Base-by-base conservation (phyloP, 2,797 vertebrate species). In the Pipistrellus kuhlii region DNA sequence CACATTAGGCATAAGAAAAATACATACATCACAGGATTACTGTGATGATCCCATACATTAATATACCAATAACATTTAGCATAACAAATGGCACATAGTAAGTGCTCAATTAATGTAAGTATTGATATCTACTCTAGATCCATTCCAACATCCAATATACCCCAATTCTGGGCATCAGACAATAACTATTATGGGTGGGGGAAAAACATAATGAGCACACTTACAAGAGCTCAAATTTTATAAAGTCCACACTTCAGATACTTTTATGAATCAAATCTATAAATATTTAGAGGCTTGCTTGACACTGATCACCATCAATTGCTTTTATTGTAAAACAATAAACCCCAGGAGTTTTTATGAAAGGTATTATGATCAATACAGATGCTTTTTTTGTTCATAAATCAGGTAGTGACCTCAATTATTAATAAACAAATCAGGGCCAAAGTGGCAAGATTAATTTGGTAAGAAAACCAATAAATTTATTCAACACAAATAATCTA, bases 401-500 rank as follows among this genome's bases (percentile, higher is more conserved):
- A 97, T 96, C 8, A 48, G 59, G 71, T 81, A 94, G 53, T 96
- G 92, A 96, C 90, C 95, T 87, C 96, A 94, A 90, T 96, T 89
- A 97, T 93, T 97, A 96, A 95, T 92, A 96, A 96, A 93, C 94
- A 97, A 96, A 91, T 96, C 89, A 89, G 82, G 88, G 81, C 41
- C 76, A 93, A 48, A 95, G 73, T 48, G 53, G 87, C 41, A 51
- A 87, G 83, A 93, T 83, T 94, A 95, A 96, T 97, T 96, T 95
- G 68, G 51, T 92, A 92, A 96, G 80, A 62, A 97, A 96, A 76
- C 90, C 85, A 95, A 96, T 96, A 96, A 95, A 91, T 92, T 94
- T 96, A 92, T 96, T 96, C 93, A 96, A 90, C 62, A 69, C 90
- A 97, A 97, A 97, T 95, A 97, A 97, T 96, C 90, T 96, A 96